Base-by-base conservation (phyloP, 1,140 invertebrate species). In the Chironomus tepperi region DNA sequence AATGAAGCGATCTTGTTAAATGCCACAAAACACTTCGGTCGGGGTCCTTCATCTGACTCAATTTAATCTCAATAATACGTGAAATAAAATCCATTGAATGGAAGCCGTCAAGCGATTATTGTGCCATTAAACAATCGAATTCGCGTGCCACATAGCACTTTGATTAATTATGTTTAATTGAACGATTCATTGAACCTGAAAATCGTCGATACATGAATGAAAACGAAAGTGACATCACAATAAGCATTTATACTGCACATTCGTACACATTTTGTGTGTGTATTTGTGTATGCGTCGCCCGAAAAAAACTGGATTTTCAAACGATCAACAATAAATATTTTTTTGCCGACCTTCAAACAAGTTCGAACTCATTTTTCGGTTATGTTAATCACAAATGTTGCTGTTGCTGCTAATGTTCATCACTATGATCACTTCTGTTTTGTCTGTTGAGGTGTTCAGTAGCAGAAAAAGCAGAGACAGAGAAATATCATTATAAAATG, bases 191-290 rank as follows among this genome's bases (percentile, higher is more conserved):
- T 57, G 47, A 57, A 57, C 47, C 47, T 57, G 47, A 57, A 57
- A 57, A 57, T 12, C 12, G 47, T 12, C 47, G 47, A n/a, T 15
- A n/a, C 10, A 57, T 57, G 65, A 18, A 70, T 70, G 65, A 70
- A 70, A 70, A 16, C 65, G 65, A 70, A 70, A 70, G 65, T 70
- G 65, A 70, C 65, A 70, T 70, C 65, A 70, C 19, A 18, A 57
- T 12, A 5, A 2, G 24, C 1, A 34, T 34, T 34, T 34, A 5
- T n/a, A 12, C 47, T 57, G 12, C 47, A n/a, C 24, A 34, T 34
- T 34, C 24, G 24, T 34, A 34, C 24, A 34, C 24, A 34, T 34
- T 34, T 1, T 34, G 24, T 34, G 24, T 34, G 24, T 34, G 24
- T 34, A 34, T 34, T 15, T 57, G 47, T 57, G 47, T 57, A n/a